Conservation (phyloP, 2,113 vertebrate species). For the Meles meles region DNA sequence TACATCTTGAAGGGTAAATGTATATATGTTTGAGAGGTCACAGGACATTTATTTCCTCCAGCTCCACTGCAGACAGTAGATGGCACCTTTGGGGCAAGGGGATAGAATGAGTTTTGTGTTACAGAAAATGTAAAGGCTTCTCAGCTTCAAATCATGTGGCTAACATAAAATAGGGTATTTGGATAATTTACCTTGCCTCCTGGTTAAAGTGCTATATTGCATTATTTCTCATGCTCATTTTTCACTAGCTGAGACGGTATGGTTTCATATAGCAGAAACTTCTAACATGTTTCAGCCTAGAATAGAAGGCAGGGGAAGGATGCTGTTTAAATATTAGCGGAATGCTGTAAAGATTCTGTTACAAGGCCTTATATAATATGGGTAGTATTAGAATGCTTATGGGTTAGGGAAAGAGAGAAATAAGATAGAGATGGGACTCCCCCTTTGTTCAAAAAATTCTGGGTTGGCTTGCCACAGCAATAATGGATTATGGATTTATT, state of each 20-base stretch:
- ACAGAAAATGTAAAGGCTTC: neutral
- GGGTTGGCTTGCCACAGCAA: neutral
- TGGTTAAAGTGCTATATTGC: neutral
- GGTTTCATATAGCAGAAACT: neutral
- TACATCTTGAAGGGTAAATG: neutral
- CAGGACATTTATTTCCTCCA: neutral
- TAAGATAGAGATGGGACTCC: neutral
- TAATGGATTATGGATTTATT: slow-evolving; percentile 8
- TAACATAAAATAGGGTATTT: neutral
- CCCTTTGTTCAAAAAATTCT: neutral
- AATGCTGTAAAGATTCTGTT: neutral
- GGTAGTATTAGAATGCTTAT: neutral
- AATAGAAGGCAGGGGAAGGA: neutral
- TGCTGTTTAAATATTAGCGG: neutral
- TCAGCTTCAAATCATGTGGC: neutral
- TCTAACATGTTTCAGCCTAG: neutral
- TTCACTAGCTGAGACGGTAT: neutral
- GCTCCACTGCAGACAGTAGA: neutral
- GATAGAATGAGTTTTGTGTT: neutral
- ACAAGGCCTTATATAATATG: neutral
- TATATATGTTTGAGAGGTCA: neutral
- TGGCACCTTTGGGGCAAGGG: neutral
- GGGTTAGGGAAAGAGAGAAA: neutral
- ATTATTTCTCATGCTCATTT: slow-evolving; percentile 11
- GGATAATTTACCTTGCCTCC: neutral